phyloP scores from a whole-genome alignment of 2,888 invertebrate species.

The Epiblema foenella region DNA sequence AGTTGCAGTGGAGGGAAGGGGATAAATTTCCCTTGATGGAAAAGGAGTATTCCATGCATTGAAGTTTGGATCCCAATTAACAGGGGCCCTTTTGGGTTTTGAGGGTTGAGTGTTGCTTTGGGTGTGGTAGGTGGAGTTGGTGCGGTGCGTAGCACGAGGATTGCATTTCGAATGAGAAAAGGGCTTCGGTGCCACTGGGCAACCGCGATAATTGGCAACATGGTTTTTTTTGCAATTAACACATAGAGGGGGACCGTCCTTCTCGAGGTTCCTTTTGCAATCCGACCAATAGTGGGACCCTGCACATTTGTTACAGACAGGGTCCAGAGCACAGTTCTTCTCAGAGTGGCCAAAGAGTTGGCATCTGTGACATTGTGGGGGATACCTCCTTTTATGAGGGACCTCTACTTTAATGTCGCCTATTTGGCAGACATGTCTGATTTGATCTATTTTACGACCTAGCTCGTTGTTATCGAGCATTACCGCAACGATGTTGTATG shows the following conservation, averaged over 20 bases:
- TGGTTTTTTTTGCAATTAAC: neutral
- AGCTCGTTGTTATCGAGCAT: neutral
- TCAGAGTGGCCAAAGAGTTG: neutral
- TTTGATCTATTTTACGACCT: neutral
- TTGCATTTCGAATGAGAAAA: too few species aligned
- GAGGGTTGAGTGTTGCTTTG: too few species aligned
- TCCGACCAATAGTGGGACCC: neutral
- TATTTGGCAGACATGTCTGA: neutral
- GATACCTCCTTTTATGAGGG: neutral
- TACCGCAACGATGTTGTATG: neutral
- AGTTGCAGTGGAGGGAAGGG: too few species aligned
- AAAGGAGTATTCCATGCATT: too few species aligned
- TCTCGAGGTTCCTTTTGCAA: neutral
- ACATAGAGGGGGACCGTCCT: neutral
- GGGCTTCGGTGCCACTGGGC: too few species aligned
- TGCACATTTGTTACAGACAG: neutral
- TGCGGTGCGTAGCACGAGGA: too few species aligned
- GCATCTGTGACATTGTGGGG: neutral
- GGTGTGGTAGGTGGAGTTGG: too few species aligned
- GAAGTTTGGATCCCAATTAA: too few species aligned
- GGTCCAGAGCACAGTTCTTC: neutral
- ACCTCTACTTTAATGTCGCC: neutral
- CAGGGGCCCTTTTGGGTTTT: too few species aligned
- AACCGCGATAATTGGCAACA: neutral
- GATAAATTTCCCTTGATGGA: too few species aligned